A percentile compares a stretch with the other conserved stretches of the same genome.
Conservation (phyloP, 2,888 invertebrate species). For the Hemaris fuciformis region DNA sequence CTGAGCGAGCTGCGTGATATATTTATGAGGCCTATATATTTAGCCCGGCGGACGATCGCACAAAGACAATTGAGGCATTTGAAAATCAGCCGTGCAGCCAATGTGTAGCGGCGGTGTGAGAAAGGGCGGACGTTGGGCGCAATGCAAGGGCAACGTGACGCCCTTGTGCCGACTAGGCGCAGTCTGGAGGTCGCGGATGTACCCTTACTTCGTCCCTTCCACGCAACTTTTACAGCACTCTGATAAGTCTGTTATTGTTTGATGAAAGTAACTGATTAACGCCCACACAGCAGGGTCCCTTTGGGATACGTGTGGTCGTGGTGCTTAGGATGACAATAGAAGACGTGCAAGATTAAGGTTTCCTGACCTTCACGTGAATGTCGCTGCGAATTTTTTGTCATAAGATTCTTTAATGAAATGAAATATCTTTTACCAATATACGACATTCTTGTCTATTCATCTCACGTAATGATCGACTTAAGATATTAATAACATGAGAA, state of each 20-base stretch:
- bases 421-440: not conserved
- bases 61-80: constrained; percentile 27
- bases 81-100: constrained; percentile 16
- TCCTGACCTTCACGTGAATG: not conserved
- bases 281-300: not conserved
- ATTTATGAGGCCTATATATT: constrained; percentile 20
- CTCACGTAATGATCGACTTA: not conserved
- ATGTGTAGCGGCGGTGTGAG: not conserved
- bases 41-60: constrained; percentile 21
- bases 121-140: constrained; percentile 57
- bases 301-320: not conserved
- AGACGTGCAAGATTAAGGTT: not conserved
- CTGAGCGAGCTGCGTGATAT: not conserved
- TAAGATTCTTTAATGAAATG: not conserved
- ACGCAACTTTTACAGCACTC: constrained; percentile 29
- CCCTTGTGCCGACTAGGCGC: constrained; percentile 67
- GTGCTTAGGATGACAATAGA: not conserved
- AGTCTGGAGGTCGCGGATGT: constrained; percentile 77
- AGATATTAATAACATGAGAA: not conserved
- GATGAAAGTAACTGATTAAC: constrained; percentile 24
- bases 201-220: constrained; percentile 56
- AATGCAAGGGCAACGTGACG: constrained; percentile 67
- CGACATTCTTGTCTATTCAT: not conserved
- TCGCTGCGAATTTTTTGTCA: too few relatives aligned
- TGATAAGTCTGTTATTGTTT: constrained; percentile 33